Evolutionary conservation across 1,140 invertebrate species (phyloP), one percentile per base, ranked within the genome.

Genomic region (Zaprionus africanus): DNA sequence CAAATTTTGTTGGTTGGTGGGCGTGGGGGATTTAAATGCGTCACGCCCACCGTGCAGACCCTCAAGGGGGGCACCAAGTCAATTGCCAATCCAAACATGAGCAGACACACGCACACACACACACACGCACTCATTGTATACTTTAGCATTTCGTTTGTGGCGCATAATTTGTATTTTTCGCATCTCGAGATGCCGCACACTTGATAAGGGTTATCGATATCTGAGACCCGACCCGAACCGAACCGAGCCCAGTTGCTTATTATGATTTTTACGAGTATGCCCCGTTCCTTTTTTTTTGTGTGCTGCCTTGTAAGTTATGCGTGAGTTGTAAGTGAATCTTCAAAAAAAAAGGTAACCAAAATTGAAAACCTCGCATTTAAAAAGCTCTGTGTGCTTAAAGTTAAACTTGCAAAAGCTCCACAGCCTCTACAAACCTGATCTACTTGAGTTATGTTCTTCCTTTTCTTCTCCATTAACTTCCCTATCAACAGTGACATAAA

Each of bases 181-280:
- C 36, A 34, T 15, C 61, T 22, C 66, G 51, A 74, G 71, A 87
- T 88, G 80, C 83, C 84, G 66, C 73, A 66, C 36, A 62, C 60
- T 83, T 87, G 82, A 86, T 88, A 86, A 88, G 80, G 75, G 83
- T 75, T 86, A 87, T 87, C 83, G 82, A 79, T 82, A 70, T 70
- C 46, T 60, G 66, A 15, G 46, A 38, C 49, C 46, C 11, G 51
- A 22, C 41, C 53, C 46, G 57, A 70, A 58, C 53, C 28, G 46
- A 22, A 68, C 58, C 71, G 17, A 61, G 6, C 65, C 65, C 67
- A 62, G 58, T 61, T 62, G 71, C 71, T 69, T 60, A 74, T 74
- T 74, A 73, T 53, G 38, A 65, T 68, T 41, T 61, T 63, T 60
- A 22, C 22, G 22, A 22, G 22, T 22, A 31, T 41, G 24, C 26